Evolutionary conservation across 2,888 invertebrate genomes (phyloP), one percentile per base, ranked within the genome.

Genomic region (Fragum fragum): DNA sequence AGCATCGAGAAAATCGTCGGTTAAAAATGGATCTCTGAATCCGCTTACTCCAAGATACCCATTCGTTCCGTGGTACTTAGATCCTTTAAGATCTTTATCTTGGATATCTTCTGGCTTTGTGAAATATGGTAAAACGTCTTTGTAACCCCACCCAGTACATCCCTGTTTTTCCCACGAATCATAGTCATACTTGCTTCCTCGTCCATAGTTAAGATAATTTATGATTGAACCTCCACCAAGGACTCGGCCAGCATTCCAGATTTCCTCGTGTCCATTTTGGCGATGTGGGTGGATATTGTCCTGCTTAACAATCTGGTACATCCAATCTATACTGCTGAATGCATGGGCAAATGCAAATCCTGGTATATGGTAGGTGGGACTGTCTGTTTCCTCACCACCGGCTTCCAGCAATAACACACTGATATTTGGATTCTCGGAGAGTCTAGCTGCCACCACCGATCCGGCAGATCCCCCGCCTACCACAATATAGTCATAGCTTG

Each of bases 401-500:
- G 95, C 95, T 83, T 95, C 95, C 55, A 94, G 36, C 29, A 95
- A 66, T 26, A 95, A 87, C 87, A 78, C 92, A 76, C 39, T 83
- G 29, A 86, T 81, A 32, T 91, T 87, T 5, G 90, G 86, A 86
- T 94, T 91, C 85, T 94, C 94, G 0, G 94, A 91, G 68, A 95
- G 89, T 7, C 95, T 90, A 79, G 93, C 94, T 21, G 95, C 95
- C 77, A 95, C 73, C 42, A 95, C 95, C 83, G 95, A 94, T 23
- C 95, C 95, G 9, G 95, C 95, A 14, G 95, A 94, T 3, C 95
- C 95, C 18, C 95, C 95, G 2, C 95, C 95, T 3, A 95, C 94
- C 3, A 79, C 47, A n/a, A 79, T 79, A 36, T 29, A 74, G 39
- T 79, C 78, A 55, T 73, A 78, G 11, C 42, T 21, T 9, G 29